Percentiles rank a stretch among this genome's conserved stretches.
Conservation (phyloP, 2,888 invertebrate species). For the Drosophila meridiana region DNA sequence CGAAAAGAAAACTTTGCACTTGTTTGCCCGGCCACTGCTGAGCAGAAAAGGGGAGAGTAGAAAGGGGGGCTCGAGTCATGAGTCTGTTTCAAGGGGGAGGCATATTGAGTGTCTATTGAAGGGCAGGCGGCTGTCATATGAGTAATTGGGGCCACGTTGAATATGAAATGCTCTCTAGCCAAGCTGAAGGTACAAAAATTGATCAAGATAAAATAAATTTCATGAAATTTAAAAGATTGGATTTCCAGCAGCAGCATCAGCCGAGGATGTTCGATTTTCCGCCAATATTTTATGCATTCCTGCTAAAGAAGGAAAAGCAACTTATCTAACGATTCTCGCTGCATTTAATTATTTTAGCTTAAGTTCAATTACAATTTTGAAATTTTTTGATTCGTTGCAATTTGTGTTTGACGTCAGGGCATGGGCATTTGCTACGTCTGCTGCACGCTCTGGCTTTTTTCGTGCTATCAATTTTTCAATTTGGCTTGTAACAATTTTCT, state of each 20-base stretch:
- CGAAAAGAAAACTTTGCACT: slow-evolving; percentile 55
- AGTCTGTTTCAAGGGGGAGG: neutral
- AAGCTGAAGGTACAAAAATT: neutral
- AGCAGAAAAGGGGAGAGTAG: neutral
- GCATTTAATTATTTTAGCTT: slow-evolving; percentile 2
- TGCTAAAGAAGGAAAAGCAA: neutral
- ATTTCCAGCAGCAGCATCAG: neutral
- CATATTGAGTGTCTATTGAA: slow-evolving; percentile 53
- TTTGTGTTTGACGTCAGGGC: slow-evolving; percentile 25
- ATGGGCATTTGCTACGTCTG: slow-evolving; percentile 14
- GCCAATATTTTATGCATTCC: slow-evolving; percentile 1
- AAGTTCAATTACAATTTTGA: slow-evolving; percentile 26
- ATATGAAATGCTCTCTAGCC: slow-evolving; percentile 37
- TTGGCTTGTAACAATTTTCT: slow-evolving; percentile 61
- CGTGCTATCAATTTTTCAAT: slow-evolving; percentile 56
- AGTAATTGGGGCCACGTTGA: slow-evolving; percentile 33
- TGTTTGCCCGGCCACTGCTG: slow-evolving; percentile 20
- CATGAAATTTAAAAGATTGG: slow-evolving; percentile 2
- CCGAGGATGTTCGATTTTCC: neutral
- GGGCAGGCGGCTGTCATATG: slow-evolving; percentile 60
- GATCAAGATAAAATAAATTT: slow-evolving; percentile 2
- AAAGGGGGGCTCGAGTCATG: neutral
- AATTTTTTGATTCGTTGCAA: slow-evolving; percentile 31
- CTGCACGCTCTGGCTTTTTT: slow-evolving; percentile 8
- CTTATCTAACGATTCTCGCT: neutral